A percentile compares a stretch with the other conserved stretches of the same genome.
Conservation (phyloP, 2,888 invertebrate species). For the Agrochola lychnidis region DNA sequence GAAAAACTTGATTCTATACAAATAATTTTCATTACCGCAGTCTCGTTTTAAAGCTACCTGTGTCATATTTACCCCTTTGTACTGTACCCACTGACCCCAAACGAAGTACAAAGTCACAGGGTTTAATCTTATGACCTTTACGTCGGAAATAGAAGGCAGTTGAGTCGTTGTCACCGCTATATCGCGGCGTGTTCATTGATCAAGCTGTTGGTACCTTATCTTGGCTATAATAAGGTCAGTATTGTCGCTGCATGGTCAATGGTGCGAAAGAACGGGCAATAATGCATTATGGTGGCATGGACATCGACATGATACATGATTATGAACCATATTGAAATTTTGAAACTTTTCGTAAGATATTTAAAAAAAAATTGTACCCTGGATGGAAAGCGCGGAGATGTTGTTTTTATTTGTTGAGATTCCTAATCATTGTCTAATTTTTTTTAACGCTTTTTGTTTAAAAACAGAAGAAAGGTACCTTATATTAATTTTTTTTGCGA, state of each 20-base stretch:
- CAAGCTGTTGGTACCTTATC: constrained; percentile 27
- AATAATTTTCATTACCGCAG: neutral
- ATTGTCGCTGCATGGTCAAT: constrained; percentile 13
- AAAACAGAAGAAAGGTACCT: no score
- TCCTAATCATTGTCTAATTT: neutral
- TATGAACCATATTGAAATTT: no score
- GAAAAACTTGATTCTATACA: no score
- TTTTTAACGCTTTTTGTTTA: no score
- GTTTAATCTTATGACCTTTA: constrained; percentile 2
- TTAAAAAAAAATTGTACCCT: neutral
- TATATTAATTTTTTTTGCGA: no score
- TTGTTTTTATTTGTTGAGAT: constrained; percentile 1
- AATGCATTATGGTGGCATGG: neutral
- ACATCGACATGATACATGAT: no score
- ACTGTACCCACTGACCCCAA: neutral
- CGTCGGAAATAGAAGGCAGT: constrained; percentile 15
- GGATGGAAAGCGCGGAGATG: neutral
- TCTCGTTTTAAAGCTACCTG: neutral
- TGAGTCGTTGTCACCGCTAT: neutral
- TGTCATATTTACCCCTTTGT: neutral
- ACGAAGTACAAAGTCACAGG: neutral
- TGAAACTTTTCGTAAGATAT: no score
- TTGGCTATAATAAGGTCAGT: constrained; percentile 27
- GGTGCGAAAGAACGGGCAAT: constrained; percentile 32
- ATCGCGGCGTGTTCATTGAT: constrained; percentile 39